phyloP scores from a whole-genome alignment of 1,140 invertebrate species.

The Caenorhabditis remanei region DNA sequence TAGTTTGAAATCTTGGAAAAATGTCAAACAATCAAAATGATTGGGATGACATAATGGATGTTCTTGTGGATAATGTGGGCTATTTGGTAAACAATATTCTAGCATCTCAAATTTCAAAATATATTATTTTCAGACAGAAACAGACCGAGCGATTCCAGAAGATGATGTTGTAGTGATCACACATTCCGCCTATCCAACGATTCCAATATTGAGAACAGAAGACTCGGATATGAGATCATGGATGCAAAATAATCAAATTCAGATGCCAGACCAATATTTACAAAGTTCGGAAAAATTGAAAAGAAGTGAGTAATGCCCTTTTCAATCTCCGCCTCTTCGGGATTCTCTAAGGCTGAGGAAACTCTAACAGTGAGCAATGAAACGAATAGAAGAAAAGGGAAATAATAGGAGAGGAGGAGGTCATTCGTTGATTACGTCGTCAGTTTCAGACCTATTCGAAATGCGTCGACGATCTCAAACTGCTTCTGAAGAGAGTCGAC shows the following conservation, averaged over 20 bases:
- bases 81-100: neutral
- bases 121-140: neutral
- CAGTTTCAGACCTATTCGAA: neutral
- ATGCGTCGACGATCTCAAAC: neutral
- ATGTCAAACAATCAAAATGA: constrained; percentile 29
- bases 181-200: neutral
- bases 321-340: neutral
- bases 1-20: neutral
- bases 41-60: constrained; percentile 12
- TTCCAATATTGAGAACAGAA: neutral
- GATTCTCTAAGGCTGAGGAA: neutral
- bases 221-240: neutral
- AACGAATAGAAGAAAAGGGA: neutral
- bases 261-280: neutral
- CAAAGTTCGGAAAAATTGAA: neutral
- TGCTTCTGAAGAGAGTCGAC: neutral
- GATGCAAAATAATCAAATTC: constrained; percentile 17
- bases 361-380: constrained; percentile 20
- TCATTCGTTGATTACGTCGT: neutral
- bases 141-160: neutral
- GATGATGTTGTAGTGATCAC: neutral
- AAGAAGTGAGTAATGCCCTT: constrained; percentile 2
- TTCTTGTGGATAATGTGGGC: neutral
- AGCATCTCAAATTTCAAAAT: neutral
- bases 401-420: neutral